Evolutionary conservation across 2,797 vertebrate genomes (phyloP).

Genomic region (Hyperoplus immaculatus): DNA sequence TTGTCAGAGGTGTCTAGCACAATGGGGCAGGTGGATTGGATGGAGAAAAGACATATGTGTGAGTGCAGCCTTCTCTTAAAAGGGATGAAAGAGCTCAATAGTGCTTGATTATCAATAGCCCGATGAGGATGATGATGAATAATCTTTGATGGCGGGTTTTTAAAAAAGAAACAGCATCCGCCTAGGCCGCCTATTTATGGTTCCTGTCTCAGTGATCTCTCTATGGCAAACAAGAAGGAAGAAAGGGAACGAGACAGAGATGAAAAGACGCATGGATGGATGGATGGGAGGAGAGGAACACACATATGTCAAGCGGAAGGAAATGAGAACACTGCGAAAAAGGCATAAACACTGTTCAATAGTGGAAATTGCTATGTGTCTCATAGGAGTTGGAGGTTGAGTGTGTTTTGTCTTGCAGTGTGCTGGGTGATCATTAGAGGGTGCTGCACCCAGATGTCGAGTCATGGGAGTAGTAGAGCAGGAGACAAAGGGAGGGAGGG

Average conservation of each 20-base stretch:
- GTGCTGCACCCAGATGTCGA: conserved; percentile 73
- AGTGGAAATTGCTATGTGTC: conserved; percentile 12
- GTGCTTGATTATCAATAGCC: conserved; percentile 83
- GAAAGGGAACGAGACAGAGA: conserved; percentile 71
- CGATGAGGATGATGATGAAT: conserved; percentile 61
- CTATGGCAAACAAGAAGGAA: conserved; percentile 69
- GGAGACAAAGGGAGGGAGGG: background rate
- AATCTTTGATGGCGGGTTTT: conserved; percentile 77
- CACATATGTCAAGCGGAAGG: conserved; percentile 58
- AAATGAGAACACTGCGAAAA: conserved; percentile 65
- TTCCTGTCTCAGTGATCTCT: conserved; percentile 73
- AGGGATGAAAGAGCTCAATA: conserved; percentile 79
- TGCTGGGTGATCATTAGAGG: conserved; percentile 69
- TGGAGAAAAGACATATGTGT: conserved; percentile 55
- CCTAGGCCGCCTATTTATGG: conserved; percentile 73
- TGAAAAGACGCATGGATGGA: conserved; percentile 67
- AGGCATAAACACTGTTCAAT: conserved; percentile 59
- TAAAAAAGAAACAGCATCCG: conserved; percentile 69
- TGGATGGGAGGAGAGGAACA: conserved; percentile 69
- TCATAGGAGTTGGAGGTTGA: conserved; percentile 45
- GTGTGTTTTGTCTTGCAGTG: conserved; percentile 53
- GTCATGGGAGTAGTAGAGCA: conserved; percentile 39
- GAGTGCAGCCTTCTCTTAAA: conserved; percentile 56
- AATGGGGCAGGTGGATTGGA: conserved; percentile 79
- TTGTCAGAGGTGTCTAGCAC: conserved; percentile 65